A percentile compares a stretch with the other conserved stretches of the same genome.
Evolutionary conservation across 2,888 invertebrate species (phyloP).

Genomic region (Carabus problematicus): DNA sequence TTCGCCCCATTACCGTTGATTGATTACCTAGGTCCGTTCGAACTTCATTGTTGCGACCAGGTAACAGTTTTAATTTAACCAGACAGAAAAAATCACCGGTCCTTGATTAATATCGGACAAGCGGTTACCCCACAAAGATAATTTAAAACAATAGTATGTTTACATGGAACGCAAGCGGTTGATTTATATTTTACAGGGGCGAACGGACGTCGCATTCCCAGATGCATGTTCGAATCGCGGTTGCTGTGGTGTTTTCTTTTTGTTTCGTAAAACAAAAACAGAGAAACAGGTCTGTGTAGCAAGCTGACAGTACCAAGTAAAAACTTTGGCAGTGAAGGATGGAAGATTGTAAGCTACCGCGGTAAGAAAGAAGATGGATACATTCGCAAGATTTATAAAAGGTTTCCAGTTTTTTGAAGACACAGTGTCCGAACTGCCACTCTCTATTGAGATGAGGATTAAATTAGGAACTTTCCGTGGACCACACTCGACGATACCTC

Average conservation of each 20-base stretch:
- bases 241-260: constrained; percentile 34
- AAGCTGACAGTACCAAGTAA: constrained; percentile 33
- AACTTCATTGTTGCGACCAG: constrained; percentile 29
- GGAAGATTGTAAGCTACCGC: constrained; percentile 15
- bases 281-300: constrained; percentile 31
- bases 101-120: constrained; percentile 34
- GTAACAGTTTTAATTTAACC: constrained; percentile 40
- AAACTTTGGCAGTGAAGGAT: constrained; percentile 31
- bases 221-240: constrained; percentile 33
- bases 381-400: constrained; percentile 51
- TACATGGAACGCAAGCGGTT: constrained; percentile 33
- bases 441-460: constrained; percentile 32
- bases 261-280: constrained; percentile 32
- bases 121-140: constrained; percentile 36
- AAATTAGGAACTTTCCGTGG: constrained; percentile 27
- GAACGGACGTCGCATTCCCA: constrained; percentile 27
- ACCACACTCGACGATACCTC: constrained; percentile 28
- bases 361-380: constrained; percentile 11
- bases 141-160: constrained; percentile 42
- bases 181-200: constrained; percentile 36
- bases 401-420: constrained; percentile 53
- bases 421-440: constrained; percentile 36
- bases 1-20: constrained; percentile 28
- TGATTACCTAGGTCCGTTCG: constrained; percentile 21
- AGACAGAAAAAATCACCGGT: constrained; percentile 37